These are phyloP conservation scores for Macquaria ambigua DNA, from an alignment of 2,113 vertebrate genomes.

Conservation along the genomic window DNA sequence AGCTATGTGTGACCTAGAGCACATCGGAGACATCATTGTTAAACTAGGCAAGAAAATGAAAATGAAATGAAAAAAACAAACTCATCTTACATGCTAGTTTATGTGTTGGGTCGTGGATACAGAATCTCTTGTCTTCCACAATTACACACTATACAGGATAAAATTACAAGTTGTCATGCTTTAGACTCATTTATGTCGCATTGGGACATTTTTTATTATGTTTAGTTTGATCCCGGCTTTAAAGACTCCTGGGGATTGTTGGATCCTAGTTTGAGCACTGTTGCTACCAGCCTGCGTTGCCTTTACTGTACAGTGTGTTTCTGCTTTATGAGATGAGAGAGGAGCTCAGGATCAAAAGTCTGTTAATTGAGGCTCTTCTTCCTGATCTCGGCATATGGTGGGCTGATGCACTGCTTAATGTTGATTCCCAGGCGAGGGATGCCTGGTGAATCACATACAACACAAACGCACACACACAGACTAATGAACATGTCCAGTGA, in stretches of 20 bases:
- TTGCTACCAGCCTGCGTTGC: neutral
- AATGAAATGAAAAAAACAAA: no score
- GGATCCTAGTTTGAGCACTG: conserved; percentile 2
- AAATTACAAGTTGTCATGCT: neutral
- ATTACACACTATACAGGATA: neutral
- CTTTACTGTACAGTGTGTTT: neutral
- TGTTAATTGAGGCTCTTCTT: conserved; percentile 69
- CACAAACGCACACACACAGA: conserved; percentile 35
- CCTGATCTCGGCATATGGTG: conserved; percentile 73
- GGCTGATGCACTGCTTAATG: conserved; percentile 70
- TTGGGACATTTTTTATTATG: neutral
- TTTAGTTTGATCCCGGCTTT: conserved; percentile 13
- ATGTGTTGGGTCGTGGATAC: neutral
- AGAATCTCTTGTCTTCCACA: neutral
- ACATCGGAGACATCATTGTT: neutral
- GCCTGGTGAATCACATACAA: conserved; percentile 47
- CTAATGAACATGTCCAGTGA: conserved; percentile 78
- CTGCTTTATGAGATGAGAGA: conserved; percentile 12
- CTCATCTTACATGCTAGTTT: neutral
- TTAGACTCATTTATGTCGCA: neutral
- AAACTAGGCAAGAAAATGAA: neutral
- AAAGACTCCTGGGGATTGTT: neutral
- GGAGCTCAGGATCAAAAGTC: conserved; percentile 58
- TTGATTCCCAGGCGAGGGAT: conserved; percentile 63
- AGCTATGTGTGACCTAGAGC: neutral